Evolutionary conservation across 2,888 invertebrate genomes (phyloP), one percentile per base, ranked within the genome.

Genomic region (Allygus modestus): DNA sequence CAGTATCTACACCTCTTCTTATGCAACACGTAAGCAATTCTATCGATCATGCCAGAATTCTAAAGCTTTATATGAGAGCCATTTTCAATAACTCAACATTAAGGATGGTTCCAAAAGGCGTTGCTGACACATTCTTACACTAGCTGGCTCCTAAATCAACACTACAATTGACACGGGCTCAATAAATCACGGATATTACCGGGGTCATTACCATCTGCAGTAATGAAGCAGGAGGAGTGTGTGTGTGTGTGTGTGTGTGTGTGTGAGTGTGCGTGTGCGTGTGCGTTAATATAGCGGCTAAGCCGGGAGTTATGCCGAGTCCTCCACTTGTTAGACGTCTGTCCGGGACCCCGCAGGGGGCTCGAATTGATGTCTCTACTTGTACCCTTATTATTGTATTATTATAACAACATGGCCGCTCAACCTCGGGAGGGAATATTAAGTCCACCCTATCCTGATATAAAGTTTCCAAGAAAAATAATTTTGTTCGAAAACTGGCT

Each of bases 361-460:
- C 26, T 58, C 73, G 83, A 58, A 73, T 75, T 83, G 83, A 83
- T 83, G 83, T 83, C 83, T 83, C 71, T 75, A 83, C 83, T 83
- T 73, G 41, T 73, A 83, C 75, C 73, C 75, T 82, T 75, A 83
- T 83, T 83, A 83, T 83, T 73, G 83, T 83, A 75, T 75, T 83
- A 83, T 83, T 83, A 83, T 83, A 83, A 83, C 83, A 83, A 83
- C 83, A 83, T 58, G 41, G 75, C 83, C 75, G 33, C 54, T 54
- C 41, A n/a, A 26, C 37, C 71, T 71, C 46, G 41, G 46, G 75
- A 75, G 73, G 75, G 46, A 54, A 17, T 33, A 51, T n/a, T 71
- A 17, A 41, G 71, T 82, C 71, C 46, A 46, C 20, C 51, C 46
- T 20, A 17, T n/a, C 37, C 71, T 17, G 46, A 15, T 46, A 12